These are phyloP conservation scores for Eupithecia insigniata DNA, from an alignment of 2,888 invertebrate species.

Conservation along the genomic window DNA sequence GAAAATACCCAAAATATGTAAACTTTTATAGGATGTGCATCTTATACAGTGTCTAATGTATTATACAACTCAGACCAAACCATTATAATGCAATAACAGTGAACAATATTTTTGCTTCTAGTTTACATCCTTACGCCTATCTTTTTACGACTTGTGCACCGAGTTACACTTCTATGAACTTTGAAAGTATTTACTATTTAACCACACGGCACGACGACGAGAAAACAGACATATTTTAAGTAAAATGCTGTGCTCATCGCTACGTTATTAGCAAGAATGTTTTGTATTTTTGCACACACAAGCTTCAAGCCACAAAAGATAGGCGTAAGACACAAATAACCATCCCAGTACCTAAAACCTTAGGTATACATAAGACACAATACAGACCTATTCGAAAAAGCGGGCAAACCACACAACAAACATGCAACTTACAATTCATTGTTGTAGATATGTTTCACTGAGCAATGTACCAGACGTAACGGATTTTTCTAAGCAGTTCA, in stretches of 20 bases:
- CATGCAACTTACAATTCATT: constrained; percentile 24
- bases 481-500: not conserved
- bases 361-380: constrained; percentile 18
- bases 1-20: not conserved
- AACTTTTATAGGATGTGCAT: constrained; percentile 18
- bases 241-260: not conserved
- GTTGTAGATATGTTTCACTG: constrained; percentile 24
- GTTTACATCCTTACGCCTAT: constrained; percentile 11
- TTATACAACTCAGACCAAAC: constrained; percentile 20
- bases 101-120: constrained; percentile 15
- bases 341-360: constrained; percentile 14
- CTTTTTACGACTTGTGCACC: not conserved
- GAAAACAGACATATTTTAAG: too few species aligned
- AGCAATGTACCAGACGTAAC: constrained; percentile 9
- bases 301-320: not conserved
- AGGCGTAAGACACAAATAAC: constrained; percentile 3
- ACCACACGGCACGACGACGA: not conserved
- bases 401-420: constrained; percentile 11
- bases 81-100: constrained; percentile 22
- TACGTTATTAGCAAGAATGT: not conserved
- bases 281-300: not conserved
- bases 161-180: constrained; percentile 8
- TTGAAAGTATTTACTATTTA: not conserved
- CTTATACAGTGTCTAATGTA: constrained; percentile 19
- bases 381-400: constrained; percentile 13